Evolutionary conservation across 2,888 invertebrate genomes (phyloP), one percentile per base, ranked within the genome.

Genomic region (Rhorus exstirpatorius): DNA sequence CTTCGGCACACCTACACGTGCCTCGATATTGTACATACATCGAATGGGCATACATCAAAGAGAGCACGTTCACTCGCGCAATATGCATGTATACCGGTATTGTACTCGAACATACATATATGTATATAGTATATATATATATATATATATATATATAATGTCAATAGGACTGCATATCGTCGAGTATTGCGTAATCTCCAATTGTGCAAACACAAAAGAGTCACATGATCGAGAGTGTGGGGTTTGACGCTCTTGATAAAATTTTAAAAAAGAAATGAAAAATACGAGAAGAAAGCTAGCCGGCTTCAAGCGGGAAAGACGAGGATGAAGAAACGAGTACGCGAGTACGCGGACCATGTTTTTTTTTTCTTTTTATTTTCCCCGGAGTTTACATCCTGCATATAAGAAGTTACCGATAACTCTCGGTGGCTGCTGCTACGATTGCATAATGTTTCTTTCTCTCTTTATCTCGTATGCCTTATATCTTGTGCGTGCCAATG

Each of bases 181-280:
- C 51, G 26, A 31, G 19, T 58, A 67, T 67, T 60, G 60, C n/a
- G n/a, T 68, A 60, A 74, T 79, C 31, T 51, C 17, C 51, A 74
- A 79, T 78, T 71, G 60, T 74, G 44, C 49, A 53, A 74, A 74
- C 46, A 63, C 17, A 68, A 61, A 74, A 61, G 41, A 51, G 19
- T 26, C 10, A 21, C 35, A 17, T 14, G 21, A 44, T 21, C 41
- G 35, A 21, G 53, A 41, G 38, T n/a, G 53, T n/a, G 53, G 38
- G 21, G 14, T 35, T 49, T 49, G 17, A 26, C 46, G 12, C 3
- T 67, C 12, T 41, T 17, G 35, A 41, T 58, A 67, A 53, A 14
- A 49, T 12, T 53, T 68, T 53, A 7, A 14, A 65, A 49, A 10
- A 19, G n/a, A n/a, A n/a, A n/a, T n/a, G n/a, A n/a, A n/a, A n/a